Base-by-base conservation (phyloP, 2,888 invertebrate species). In the Anarsia innoxiella region DNA sequence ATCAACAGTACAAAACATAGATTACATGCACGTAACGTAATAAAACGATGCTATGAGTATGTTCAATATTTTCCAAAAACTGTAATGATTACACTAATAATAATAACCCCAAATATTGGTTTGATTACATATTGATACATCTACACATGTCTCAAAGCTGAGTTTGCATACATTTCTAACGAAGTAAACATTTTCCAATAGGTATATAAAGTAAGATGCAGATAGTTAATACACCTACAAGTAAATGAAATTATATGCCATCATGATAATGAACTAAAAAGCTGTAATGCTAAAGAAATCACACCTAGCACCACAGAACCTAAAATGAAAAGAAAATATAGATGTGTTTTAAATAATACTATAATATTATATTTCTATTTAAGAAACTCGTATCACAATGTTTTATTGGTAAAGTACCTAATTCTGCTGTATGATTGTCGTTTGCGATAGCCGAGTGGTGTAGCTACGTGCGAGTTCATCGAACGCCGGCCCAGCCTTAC, bases 311-410 rank as follows among this genome's bases (percentile, higher is more conserved):
- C 66, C 65, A 53, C 58, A 54, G 45, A 56, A 58, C 60, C 60
- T 52, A 48, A 39, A 44, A 46, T 26, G 42, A 48, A 45, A 49
- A 45, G 9, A 35, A 9, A 16, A 10, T 14, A 35, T 3, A n/a
- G 19, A 15, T 25, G 35, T 28, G 28, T 12, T 51, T 54, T 52
- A 48, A 57, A 44, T 45, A 58, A 50, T 42, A 40, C 41, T 52
- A 31, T 40, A 37, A 27, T 25, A 40, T 31, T 32, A 56, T 48
- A 53, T 48, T 56, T 58, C 47, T 54, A 56, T 54, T 49, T 51
- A 62, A 56, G 49, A 59, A 49, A 58, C 47, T 62, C 60, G 61
- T 68, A 69, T 69, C 68, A 69, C 68, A 69, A 41, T 41, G 19
- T 59, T 65, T 60, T 58, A 61, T 65, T 48, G 56, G 51, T 54